Evolutionary conservation across 2,888 invertebrate genomes (phyloP).

Genomic region (Esperia sulphurella): DNA sequence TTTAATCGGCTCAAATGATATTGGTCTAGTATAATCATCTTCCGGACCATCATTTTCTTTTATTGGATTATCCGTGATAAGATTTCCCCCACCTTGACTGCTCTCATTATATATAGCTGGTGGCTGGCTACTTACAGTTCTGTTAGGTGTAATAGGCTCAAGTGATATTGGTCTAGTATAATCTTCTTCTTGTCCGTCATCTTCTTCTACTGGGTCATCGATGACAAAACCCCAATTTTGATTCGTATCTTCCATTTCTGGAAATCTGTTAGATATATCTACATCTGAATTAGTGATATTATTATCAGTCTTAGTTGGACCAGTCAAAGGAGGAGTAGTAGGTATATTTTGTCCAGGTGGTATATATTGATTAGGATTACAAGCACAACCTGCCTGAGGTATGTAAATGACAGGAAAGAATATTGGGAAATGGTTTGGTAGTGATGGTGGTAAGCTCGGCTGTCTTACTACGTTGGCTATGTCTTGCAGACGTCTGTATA

Average conservation of each 20-base stretch:
- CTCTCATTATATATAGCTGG: conserved; percentile 53
- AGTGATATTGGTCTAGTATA: conserved; percentile 47
- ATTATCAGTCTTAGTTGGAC: conserved; percentile 11
- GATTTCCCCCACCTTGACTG: conserved; percentile 22
- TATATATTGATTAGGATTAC: conserved; percentile 22
- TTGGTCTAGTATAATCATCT: conserved; percentile 34
- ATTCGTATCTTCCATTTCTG: conserved; percentile 47
- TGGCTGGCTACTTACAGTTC: conserved; percentile 31
- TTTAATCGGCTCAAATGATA: conserved; percentile 46
- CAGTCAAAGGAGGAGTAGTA: conserved; percentile 9
- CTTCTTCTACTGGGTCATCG: conserved; percentile 29
- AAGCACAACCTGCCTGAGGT: conserved; percentile 39
- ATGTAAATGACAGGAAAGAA: conserved; percentile 45
- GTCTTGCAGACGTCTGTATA: conserved; percentile 42
- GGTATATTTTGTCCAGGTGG: conserved; percentile 13
- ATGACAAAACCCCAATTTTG: conserved; percentile 55
- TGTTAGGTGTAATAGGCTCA: conserved; percentile 34
- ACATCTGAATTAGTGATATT: background rate
- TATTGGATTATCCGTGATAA: too few species aligned
- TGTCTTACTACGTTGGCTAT: conserved; percentile 34
- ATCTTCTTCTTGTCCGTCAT: conserved; percentile 26
- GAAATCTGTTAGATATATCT: conserved; percentile 31
- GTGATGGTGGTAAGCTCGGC: conserved; percentile 26
- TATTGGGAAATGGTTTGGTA: conserved; percentile 33
- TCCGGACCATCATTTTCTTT: conserved; percentile 26